Percentiles rank a stretch among this genome's conserved stretches.
phyloP scores from a whole-genome alignment of 2,888 invertebrate genomes.

The Cristatella mucedo region DNA sequence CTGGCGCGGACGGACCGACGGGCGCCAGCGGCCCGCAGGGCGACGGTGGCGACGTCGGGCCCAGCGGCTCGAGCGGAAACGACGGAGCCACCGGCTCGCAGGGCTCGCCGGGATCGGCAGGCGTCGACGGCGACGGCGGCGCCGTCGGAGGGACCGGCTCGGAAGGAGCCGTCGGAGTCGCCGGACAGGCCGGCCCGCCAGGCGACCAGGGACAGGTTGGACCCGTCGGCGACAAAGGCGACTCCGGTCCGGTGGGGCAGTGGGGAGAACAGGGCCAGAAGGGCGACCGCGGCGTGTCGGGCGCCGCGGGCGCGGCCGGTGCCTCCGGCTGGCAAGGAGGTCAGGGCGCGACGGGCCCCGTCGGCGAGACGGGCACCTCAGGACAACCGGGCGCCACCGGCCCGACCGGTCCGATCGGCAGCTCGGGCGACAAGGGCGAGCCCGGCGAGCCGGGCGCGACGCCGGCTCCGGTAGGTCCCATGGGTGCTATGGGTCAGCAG shows the following conservation, averaged over 20 bases:
- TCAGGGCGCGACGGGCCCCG: slow-evolving; percentile 7
- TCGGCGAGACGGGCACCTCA: slow-evolving; percentile 9
- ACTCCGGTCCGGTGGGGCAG: not conserved
- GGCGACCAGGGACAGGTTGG: not conserved
- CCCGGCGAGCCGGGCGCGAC: not conserved
- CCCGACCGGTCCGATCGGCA: slow-evolving; percentile 6
- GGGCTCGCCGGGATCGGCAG: slow-evolving; percentile 11
- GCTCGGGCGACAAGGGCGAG: not conserved
- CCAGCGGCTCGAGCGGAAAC: slow-evolving; percentile 2
- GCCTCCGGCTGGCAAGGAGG: slow-evolving; percentile 5
- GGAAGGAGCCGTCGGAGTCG: slow-evolving; percentile 11
- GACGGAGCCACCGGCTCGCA: slow-evolving; percentile 10
- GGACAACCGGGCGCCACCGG: slow-evolving; percentile 9
- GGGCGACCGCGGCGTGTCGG: not conserved
- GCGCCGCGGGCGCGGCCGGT: not conserved
- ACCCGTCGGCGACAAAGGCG: not conserved
- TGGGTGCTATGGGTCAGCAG: not conserved
- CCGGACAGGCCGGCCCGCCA: not conserved
- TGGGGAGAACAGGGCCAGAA: not conserved
- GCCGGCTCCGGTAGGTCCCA: not conserved
- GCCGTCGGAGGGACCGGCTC: slow-evolving; percentile 9
- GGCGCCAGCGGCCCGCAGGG: slow-evolving; percentile 12
- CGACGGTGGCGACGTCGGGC: slow-evolving; percentile 11
- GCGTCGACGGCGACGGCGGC: slow-evolving; percentile 10
- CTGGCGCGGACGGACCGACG: slow-evolving; percentile 10